Evolutionary conservation across 2,888 invertebrate genomes (phyloP).

Genomic region (Pyralis farinalis): DNA sequence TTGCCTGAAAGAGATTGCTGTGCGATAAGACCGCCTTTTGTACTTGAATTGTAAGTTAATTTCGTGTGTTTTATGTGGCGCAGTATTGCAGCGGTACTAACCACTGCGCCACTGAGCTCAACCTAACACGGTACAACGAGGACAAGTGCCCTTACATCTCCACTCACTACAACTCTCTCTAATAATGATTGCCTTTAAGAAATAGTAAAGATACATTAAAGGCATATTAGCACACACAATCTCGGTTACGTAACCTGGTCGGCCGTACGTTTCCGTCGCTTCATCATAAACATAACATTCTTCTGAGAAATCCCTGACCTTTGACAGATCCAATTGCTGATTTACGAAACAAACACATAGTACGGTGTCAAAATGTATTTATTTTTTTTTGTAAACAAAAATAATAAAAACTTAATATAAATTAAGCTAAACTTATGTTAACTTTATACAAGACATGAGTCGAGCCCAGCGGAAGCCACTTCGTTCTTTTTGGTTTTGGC

Average conservation of each 20-base stretch:
- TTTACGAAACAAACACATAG: constrained; percentile 19
- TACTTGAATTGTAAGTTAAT: too few relatives aligned
- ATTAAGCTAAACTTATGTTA: constrained; percentile 71
- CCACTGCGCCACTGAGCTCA: too few relatives aligned
- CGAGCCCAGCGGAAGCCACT: constrained; percentile 68
- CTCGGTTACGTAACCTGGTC: not conserved
- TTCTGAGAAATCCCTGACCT: not conserved
- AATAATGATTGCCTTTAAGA: not conserved
- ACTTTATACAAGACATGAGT: constrained; percentile 77
- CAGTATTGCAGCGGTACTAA: too few relatives aligned
- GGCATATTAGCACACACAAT: not conserved
- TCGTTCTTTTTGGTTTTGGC: constrained; percentile 32
- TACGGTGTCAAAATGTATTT: constrained; percentile 82
- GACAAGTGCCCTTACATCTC: too few relatives aligned
- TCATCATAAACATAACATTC: not conserved
- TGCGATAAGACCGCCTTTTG: too few relatives aligned
- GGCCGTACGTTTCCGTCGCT: not conserved
- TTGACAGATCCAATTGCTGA: not conserved
- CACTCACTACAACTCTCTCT: too few relatives aligned
- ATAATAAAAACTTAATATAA: constrained; percentile 62
- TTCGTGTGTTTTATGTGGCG: too few relatives aligned
- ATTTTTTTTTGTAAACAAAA: constrained; percentile 73
- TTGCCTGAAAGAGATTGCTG: too few relatives aligned
- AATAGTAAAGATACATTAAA: not conserved
- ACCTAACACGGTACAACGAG: too few relatives aligned